Evolutionary conservation across 2,797 vertebrate genomes (phyloP).

Genomic region (Bryconaethiops microstoma): DNA sequence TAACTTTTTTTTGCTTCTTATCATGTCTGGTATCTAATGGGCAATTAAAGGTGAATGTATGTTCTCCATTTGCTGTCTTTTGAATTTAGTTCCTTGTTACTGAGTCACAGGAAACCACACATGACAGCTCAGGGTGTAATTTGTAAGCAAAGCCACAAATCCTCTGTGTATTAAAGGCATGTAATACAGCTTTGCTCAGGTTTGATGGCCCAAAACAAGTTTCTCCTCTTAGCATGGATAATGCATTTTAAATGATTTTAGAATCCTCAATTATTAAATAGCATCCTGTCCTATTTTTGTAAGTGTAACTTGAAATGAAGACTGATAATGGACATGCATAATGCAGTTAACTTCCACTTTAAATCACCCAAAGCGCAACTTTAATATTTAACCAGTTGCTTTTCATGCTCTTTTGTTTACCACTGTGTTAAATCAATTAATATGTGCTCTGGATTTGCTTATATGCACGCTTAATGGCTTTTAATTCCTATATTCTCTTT

Average conservation of each 20-base stretch:
- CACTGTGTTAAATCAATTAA: constrained; percentile 35
- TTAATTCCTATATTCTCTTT: constrained; percentile 22
- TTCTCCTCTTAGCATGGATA: constrained; percentile 80
- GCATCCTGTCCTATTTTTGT: constrained; percentile 72
- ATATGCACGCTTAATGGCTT: constrained; percentile 19
- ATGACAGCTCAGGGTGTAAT: constrained; percentile 74
- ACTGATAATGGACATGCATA: constrained; percentile 45
- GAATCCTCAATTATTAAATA: constrained; percentile 78
- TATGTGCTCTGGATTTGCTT: not conserved
- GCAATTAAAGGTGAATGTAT: constrained; percentile 15
- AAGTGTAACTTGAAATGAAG: constrained; percentile 47
- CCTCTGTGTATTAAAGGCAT: constrained; percentile 77
- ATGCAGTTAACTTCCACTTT: constrained; percentile 41
- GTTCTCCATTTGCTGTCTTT: constrained; percentile 74
- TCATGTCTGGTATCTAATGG: not conserved
- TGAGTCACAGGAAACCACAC: constrained; percentile 80
- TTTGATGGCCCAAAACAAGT: constrained; percentile 85
- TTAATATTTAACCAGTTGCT: constrained; percentile 50
- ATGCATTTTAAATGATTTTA: constrained; percentile 80
- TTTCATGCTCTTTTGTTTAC: constrained; percentile 40
- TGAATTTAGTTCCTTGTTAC: constrained; percentile 76
- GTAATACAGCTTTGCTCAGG: constrained; percentile 83
- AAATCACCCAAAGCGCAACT: constrained; percentile 34
- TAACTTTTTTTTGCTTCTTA: constrained; percentile 1
- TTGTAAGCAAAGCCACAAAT: constrained; percentile 82